phyloP scores from a whole-genome alignment of 2,113 vertebrate species.

The Calyptomena viridis region DNA sequence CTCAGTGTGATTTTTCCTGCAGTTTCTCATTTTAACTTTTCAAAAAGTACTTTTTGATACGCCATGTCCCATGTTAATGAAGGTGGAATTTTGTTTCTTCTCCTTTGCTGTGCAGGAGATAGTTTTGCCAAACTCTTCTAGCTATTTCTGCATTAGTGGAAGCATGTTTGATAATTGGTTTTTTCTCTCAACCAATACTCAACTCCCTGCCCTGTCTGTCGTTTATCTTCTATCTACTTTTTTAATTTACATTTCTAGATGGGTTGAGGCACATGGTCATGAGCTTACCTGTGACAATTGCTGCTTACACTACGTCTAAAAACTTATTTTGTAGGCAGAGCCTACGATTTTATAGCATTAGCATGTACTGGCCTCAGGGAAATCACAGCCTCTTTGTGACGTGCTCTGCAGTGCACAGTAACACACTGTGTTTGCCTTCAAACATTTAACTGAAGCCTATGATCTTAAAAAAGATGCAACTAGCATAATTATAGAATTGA shows the following conservation, averaged over 20 bases:
- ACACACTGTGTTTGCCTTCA: background rate
- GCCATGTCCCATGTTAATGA: background rate
- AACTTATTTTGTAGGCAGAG: background rate
- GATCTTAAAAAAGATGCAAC: background rate
- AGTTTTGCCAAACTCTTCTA: background rate
- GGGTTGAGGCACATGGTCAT: background rate
- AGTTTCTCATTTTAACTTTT: background rate
- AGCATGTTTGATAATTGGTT: background rate
- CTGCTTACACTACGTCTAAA: background rate
- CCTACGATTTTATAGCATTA: slow-evolving; percentile 11
- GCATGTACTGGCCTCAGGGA: background rate
- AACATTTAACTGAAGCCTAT: background rate
- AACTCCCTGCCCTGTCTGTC: background rate
- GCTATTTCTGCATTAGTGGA: background rate
- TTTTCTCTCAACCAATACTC: background rate
- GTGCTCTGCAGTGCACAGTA: background rate
- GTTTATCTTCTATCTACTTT: background rate
- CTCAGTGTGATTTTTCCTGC: background rate
- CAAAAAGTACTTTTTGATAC: background rate
- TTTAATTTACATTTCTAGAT: background rate
- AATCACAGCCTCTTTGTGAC: background rate
- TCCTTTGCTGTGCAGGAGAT: background rate
- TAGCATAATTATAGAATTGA: background rate
- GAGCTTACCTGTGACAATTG: slow-evolving; percentile 6
- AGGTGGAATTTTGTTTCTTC: background rate